Evolutionary conservation across 37 sponge, comb jelly and placozoan species (phyloP), one percentile per base, ranked within the genome.

Genomic region (Aphrocallistes beatrix): DNA sequence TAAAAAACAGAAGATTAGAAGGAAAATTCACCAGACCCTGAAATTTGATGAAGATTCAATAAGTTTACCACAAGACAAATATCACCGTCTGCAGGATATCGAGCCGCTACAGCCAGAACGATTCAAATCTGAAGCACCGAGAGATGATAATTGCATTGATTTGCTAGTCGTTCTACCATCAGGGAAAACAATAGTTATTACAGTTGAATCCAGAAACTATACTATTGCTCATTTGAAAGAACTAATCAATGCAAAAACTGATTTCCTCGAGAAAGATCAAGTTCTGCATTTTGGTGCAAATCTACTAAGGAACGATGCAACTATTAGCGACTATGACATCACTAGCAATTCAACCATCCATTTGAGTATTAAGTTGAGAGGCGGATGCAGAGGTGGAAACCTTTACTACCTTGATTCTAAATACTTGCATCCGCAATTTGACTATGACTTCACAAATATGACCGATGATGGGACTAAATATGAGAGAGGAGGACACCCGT

Each of bases 381-480:
- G 75, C 10, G 75, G 75, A 60, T 19, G 28, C 32, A 60, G n/a
- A 60, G n/a, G n/a, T n/a, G 75, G n/a, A 13, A 19, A 13, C 10
- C n/a, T 60, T 19, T 60, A 25, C n/a, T 60, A 60, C 75, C 10
- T 60, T 6, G 34, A 60, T 60, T 60, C 75, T 82, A 82, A 17
- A 23, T 82, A 82, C 38, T 10, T 82, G 40, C 37, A 39, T 84
- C 36, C 49, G 1, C 37, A 1, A 1, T 86, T 39, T 39, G 84
- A 86, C 60, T 89, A 86, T 51, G 85, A 89, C 42, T 86, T 83
- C 86, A 83, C 89, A 3, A 17, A 37, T 32, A 30, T 85, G 19
- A 30, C 40, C 16, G 89, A 88, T 75, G 89, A 23, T 30, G 81
- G 82, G 1, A 85, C 47, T 8, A 81, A 42, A 82, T 85, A 40